phyloP scores from a whole-genome alignment of 2,888 invertebrate genomes.

The Gonocerus acuteangulatus region DNA sequence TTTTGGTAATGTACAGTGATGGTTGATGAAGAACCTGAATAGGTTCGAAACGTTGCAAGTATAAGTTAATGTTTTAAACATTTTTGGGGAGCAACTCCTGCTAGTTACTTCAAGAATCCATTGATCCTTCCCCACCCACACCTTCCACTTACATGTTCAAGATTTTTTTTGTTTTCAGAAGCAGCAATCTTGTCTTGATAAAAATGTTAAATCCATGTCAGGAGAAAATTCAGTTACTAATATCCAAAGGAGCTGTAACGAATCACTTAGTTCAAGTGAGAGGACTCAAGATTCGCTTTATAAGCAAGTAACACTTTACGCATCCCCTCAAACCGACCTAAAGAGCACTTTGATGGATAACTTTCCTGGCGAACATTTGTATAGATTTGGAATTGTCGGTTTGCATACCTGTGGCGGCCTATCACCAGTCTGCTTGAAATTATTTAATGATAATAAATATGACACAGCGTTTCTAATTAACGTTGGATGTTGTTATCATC shows the following conservation, averaged over 20 bases:
- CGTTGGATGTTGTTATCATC: constrained; percentile 87
- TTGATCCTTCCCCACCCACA: too few relatives aligned
- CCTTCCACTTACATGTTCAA: too few relatives aligned
- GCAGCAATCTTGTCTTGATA: not conserved
- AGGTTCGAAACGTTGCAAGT: too few relatives aligned
- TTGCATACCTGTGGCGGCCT: constrained; percentile 86
- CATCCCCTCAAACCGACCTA: constrained; percentile 54
- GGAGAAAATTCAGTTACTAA: too few relatives aligned
- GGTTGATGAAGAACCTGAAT: too few relatives aligned
- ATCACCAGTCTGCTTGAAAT: constrained; percentile 60
- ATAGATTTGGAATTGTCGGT: constrained; percentile 54
- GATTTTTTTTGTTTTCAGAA: not conserved
- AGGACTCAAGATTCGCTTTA: too few relatives aligned
- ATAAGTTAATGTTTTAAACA: too few relatives aligned
- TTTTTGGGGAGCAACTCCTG: too few relatives aligned
- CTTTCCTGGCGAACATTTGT: constrained; percentile 45
- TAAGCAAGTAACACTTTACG: constrained; percentile 52
- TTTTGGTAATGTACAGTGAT: too few relatives aligned
- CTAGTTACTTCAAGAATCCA: too few relatives aligned
- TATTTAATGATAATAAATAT: constrained; percentile 52
- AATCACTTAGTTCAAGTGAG: too few relatives aligned
- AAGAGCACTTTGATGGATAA: constrained; percentile 46
- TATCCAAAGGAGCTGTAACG: too few relatives aligned
- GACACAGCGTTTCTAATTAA: constrained; percentile 59
- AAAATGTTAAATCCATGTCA: not conserved